Conservation (phyloP, 1,140 invertebrate genomes). For the Calosoma granatense region DNA sequence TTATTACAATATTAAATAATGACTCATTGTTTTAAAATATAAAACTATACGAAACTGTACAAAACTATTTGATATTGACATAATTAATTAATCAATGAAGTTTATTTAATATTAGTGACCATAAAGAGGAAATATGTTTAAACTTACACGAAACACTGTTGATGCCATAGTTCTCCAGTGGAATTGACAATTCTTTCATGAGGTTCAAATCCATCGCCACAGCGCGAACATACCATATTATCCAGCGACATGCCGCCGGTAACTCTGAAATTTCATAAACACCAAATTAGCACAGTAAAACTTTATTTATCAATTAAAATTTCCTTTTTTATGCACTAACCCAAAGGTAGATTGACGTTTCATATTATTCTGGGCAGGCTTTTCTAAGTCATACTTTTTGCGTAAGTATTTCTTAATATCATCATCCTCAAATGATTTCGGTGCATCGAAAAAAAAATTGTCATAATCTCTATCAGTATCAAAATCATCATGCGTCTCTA, state of each 20-base stretch:
- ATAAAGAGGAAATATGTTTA: too few species aligned
- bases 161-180: conserved; percentile 96
- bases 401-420: too few species aligned
- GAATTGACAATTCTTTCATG: conserved; percentile 99
- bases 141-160: conserved; percentile 97
- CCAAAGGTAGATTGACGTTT: background rate
- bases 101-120: too few species aligned
- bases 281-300: background rate
- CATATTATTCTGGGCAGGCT: background rate
- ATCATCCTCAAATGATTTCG: too few species aligned
- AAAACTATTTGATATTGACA: too few species aligned
- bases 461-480: background rate
- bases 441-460: background rate
- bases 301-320: background rate
- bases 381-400: background rate
- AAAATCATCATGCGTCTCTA: background rate
- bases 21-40: too few species aligned
- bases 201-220: conserved; percentile 85
- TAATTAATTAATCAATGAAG: too few species aligned
- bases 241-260: conserved; percentile 69
- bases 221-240: conserved; percentile 88
- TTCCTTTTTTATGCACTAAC: background rate
- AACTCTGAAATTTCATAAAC: conserved; percentile 45
- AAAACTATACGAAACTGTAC: too few species aligned
- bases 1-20: too few species aligned